Evolutionary conservation across 2,888 invertebrate species (phyloP).

Genomic region (Phaonia tiefii): DNA sequence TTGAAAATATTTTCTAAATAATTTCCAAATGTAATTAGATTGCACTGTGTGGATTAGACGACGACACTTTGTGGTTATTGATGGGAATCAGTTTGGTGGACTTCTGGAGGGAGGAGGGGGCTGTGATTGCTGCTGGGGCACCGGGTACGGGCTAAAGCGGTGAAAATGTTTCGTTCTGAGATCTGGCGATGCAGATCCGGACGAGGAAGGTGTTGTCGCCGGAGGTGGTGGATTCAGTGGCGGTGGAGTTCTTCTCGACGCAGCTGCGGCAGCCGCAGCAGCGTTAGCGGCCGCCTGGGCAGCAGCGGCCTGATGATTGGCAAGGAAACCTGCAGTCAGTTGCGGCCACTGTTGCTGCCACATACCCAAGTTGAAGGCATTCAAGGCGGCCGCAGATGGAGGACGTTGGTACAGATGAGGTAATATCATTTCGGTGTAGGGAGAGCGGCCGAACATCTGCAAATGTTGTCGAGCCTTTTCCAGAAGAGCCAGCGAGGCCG

Average conservation of each 20-base stretch:
- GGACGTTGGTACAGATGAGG: constrained; percentile 81
- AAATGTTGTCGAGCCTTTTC: constrained; percentile 81
- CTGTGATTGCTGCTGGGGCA: constrained; percentile 72
- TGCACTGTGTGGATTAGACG: constrained; percentile 49
- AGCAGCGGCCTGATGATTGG: constrained; percentile 79
- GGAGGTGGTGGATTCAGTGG: constrained; percentile 71
- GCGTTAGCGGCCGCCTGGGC: constrained; percentile 76
- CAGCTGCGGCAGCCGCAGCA: constrained; percentile 72
- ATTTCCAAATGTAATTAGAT: constrained; percentile 41
- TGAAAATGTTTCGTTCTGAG: constrained; percentile 79
- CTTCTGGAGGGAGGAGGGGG: constrained; percentile 68
- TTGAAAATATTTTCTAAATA: constrained; percentile 33
- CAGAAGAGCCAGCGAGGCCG: constrained; percentile 79
- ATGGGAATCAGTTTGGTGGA: constrained; percentile 62
- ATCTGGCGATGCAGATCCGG: constrained; percentile 80
- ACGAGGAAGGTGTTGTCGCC: constrained; percentile 77
- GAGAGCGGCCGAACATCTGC: constrained; percentile 81
- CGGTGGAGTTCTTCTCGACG: constrained; percentile 74
- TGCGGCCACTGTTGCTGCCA: constrained; percentile 81
- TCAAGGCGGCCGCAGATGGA: constrained; percentile 74
- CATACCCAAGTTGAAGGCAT: constrained; percentile 80
- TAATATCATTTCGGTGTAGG: constrained; percentile 80
- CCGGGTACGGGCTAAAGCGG: constrained; percentile 77
- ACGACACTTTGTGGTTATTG: not conserved
- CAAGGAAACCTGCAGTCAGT: constrained; percentile 80